Evolutionary conservation across 2,797 vertebrate genomes (phyloP).

Genomic region (Discoglossus pictus): DNA sequence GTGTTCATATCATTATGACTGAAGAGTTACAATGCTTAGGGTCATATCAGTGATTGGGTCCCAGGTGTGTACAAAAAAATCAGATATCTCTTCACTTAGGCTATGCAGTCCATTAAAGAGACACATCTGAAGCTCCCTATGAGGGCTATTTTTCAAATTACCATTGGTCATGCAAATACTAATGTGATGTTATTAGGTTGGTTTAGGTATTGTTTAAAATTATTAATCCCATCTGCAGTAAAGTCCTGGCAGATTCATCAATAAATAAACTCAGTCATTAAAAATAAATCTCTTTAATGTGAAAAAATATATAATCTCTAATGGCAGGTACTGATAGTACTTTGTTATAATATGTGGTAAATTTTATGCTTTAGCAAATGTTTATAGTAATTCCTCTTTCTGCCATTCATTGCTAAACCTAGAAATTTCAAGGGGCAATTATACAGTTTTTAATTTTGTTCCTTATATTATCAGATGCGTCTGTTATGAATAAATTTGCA

Average conservation of each 20-base stretch:
- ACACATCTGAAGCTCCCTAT: background rate
- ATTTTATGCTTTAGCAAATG: too few relatives aligned
- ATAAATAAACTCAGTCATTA: too few relatives aligned
- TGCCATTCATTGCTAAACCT: too few relatives aligned
- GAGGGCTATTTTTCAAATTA: conserved; percentile 17
- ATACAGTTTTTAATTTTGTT: too few relatives aligned
- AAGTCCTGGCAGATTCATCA: conserved; percentile 16
- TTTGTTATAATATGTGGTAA: too few relatives aligned
- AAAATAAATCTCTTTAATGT: too few relatives aligned
- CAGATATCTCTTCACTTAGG: background rate
- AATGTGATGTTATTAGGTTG: background rate
- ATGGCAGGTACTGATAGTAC: too few relatives aligned
- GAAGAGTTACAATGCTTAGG: background rate
- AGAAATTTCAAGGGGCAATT: too few relatives aligned
- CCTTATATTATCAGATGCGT: too few relatives aligned
- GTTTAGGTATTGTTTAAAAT: conserved; percentile 15
- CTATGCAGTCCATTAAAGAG: conserved; percentile 3
- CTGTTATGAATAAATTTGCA: too few relatives aligned
- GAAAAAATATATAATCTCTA: too few relatives aligned
- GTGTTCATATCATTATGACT: background rate
- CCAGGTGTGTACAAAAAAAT: conserved; percentile 12
- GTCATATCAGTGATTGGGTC: background rate
- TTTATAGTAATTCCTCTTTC: too few relatives aligned
- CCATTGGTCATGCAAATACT: conserved; percentile 9
- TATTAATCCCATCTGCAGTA: conserved; percentile 13